Evolutionary conservation across 2,888 invertebrate genomes (phyloP), one percentile per base, ranked within the genome.

Genomic region (Craniophora ligustri): DNA sequence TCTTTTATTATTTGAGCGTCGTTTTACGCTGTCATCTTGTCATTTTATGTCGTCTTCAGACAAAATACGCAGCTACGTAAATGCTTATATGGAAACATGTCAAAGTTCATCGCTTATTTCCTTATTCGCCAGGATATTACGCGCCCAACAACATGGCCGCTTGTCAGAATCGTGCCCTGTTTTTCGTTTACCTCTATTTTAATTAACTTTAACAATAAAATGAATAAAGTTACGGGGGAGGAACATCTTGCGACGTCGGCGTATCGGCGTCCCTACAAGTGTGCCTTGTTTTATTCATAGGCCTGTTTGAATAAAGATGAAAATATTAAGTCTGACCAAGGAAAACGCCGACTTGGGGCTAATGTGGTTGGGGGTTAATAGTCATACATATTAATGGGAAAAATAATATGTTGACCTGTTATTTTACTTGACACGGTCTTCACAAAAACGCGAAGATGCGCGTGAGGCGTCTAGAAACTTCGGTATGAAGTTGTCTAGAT

Each of bases 241-340:
- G 72, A 80, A 80, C 82, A 82, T 87, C 85, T 88, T 85, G 82
- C 78, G 75, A 76, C 76, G 80, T 80, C 75, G 75, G 80, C 81
- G 81, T 78, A 83, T 81, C 77, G 79, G 75, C 54, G 79, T 73
- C 75, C 80, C 75, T 70, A 67, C 77, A 77, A 83, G 83, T 79
- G 76, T 78, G 79, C 67, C 79, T 79, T 91, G 91, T 91, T 89
- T 92, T 91, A 92, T 92, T 92, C 92, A 92, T 91, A 82, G 86
- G 77, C 82, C 81, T 85, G 78, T 91, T 90, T 91, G 92, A 92
- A 92, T 92, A 92, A 92, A 92, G 91, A 92, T 92, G 92, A 87
- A 91, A 92, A 91, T 91, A 92, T 91, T 90, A 91, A 89, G 87
- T 84, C 81, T 77, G 81, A 74, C 81, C 80, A 81, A 81, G 82